Evolutionary conservation across 2,113 vertebrate species (phyloP).

Genomic region (Cacatua alba): DNA sequence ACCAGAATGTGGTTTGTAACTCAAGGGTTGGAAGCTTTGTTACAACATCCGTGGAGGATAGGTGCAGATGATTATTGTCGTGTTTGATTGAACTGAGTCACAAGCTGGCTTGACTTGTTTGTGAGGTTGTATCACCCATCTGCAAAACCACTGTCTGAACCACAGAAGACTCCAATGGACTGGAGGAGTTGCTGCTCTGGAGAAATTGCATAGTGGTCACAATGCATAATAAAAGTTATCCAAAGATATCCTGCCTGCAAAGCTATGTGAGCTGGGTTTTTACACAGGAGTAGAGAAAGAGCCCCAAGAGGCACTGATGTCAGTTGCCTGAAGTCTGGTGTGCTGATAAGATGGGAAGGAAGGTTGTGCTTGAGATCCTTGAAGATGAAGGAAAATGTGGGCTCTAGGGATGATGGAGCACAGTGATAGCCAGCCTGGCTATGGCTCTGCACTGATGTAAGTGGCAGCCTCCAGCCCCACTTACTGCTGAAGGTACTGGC

Average conservation of each 20-base stretch:
- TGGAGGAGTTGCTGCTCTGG: not conserved
- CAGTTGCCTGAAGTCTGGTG: accelerated
- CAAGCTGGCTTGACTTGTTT: not conserved
- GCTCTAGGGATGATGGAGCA: not conserved
- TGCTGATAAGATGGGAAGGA: not conserved
- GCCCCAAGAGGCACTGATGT: not conserved
- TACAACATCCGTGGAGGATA: not conserved
- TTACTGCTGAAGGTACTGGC: not conserved
- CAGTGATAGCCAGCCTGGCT: not conserved
- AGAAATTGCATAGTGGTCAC: not conserved
- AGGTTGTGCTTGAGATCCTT: not conserved
- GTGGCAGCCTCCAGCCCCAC: not conserved
- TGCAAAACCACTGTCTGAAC: not conserved
- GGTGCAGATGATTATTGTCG: not conserved
- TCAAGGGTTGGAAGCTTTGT: not conserved
- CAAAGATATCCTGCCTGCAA: not conserved
- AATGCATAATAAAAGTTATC: not conserved
- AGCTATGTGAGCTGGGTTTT: not conserved
- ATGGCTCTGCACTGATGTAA: not conserved
- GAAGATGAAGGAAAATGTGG: not conserved
- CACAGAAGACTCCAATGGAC: not conserved
- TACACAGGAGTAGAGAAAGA: not conserved
- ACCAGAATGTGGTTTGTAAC: not conserved
- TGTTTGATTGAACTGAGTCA: not conserved
- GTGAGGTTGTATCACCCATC: accelerated